phyloP scores from a whole-genome alignment of 2,888 invertebrate species.

The Brachypalpus laphriformis region DNA sequence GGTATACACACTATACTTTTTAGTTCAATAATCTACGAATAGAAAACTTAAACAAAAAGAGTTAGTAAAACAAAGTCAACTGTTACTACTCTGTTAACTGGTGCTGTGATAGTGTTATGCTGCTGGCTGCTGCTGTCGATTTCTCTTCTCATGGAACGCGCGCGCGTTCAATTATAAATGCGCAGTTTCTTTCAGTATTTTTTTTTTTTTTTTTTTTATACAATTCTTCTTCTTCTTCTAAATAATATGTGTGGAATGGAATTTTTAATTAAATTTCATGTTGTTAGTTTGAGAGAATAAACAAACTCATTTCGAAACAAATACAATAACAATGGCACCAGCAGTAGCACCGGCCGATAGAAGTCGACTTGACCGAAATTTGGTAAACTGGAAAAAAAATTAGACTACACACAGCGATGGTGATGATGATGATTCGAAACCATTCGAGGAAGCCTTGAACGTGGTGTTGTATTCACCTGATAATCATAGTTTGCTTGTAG shows the following conservation, averaged over 20 bases:
- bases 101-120: neutral
- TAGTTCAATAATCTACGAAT: conserved; percentile 57
- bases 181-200: conserved; percentile 60
- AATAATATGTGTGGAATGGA: conserved; percentile 40
- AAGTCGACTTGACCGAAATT: conserved; percentile 32
- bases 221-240: conserved; percentile 17
- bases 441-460: conserved; percentile 5
- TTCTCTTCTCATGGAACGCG: conserved; percentile 59
- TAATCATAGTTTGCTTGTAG: neutral
- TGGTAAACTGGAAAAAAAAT: conserved; percentile 26
- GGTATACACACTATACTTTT: conserved; percentile 31
- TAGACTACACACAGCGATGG: neutral
- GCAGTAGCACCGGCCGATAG: neutral
- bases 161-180: conserved; percentile 67
- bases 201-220: conserved; percentile 29
- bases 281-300: conserved; percentile 28
- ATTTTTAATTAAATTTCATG: conserved; percentile 58
- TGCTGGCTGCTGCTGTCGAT: conserved; percentile 28
- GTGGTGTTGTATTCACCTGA: conserved; percentile 20
- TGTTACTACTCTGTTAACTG: conserved; percentile 45
- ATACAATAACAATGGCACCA: conserved; percentile 20
- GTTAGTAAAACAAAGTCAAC: conserved; percentile 36
- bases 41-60: conserved; percentile 31
- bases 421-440: neutral
- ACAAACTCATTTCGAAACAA: conserved; percentile 24